These are phyloP conservation scores for Apamea monoglypha DNA, from an alignment of 2,888 invertebrate genomes.

Conservation along the genomic window DNA sequence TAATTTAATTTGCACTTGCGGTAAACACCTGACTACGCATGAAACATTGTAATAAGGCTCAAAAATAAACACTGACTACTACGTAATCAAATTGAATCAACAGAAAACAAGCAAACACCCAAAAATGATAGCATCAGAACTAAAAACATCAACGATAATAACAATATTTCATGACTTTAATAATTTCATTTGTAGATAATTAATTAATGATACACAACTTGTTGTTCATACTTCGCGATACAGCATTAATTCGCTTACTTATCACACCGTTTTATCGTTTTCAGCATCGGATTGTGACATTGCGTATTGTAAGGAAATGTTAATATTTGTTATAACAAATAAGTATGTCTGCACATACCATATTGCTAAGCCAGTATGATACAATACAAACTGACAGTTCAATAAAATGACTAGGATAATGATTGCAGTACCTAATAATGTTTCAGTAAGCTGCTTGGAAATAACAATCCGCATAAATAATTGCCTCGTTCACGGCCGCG, in stretches of 20 bases:
- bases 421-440: constrained; percentile 24
- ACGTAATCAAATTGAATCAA: constrained; percentile 10
- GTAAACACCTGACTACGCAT: constrained; percentile 14
- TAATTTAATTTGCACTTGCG: constrained; percentile 44
- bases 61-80: constrained; percentile 16
- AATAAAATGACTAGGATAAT: constrained; percentile 47
- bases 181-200: constrained; percentile 38
- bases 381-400: constrained; percentile 34
- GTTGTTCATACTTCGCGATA: constrained; percentile 70
- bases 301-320: constrained; percentile 52
- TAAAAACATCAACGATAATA: constrained; percentile 28
- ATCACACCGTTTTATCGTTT: constrained; percentile 70
- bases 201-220: constrained; percentile 45
- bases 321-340: constrained; percentile 42
- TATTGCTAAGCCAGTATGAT: constrained; percentile 19
- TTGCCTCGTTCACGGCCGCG: constrained; percentile 57
- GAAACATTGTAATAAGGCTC: constrained; percentile 18
- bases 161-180: constrained; percentile 36
- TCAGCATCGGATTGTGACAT: constrained; percentile 64
- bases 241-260: constrained; percentile 78
- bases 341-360: constrained; percentile 26
- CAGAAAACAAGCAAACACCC: constrained; percentile 17
- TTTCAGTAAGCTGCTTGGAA: constrained; percentile 45
- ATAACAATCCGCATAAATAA: constrained; percentile 60
- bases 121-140: neutral